Conservation (phyloP, 1,140 invertebrate genomes). For the Leucophenga varia region DNA sequence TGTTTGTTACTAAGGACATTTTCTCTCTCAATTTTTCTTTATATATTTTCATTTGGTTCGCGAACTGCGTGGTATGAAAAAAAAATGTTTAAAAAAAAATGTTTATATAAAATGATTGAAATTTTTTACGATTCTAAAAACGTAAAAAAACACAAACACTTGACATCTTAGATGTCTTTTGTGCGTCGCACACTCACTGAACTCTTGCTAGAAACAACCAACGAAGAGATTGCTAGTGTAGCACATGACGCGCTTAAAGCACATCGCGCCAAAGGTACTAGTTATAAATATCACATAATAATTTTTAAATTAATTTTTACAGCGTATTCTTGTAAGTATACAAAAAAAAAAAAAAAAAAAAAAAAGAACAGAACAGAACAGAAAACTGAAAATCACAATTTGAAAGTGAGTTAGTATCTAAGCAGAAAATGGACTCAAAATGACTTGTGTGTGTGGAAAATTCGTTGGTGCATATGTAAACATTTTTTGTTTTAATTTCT, state of each 20-base stretch:
- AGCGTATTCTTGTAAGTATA: constrained; percentile 8
- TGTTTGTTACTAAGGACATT: too few species aligned
- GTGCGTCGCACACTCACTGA: constrained; percentile 86
- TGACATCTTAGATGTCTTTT: constrained; percentile 74
- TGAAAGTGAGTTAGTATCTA: background rate
- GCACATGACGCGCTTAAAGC: constrained; percentile 67
- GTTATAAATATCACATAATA: constrained; percentile 18
- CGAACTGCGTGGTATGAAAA: too few species aligned
- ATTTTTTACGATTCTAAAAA: constrained; percentile 9
- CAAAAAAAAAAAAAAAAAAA: constrained; percentile 21
- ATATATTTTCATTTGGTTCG: too few species aligned
- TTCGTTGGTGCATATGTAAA: constrained; percentile 23
- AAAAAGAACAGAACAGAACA: constrained; percentile 23
- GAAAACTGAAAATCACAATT: constrained; percentile 28
- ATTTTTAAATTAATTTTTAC: constrained; percentile 15
- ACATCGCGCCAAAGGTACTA: constrained; percentile 52
- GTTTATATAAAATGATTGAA: too few species aligned
- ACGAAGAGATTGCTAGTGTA: constrained; percentile 79
- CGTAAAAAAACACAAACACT: too few species aligned
- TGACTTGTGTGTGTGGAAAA: background rate
- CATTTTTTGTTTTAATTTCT: constrained; percentile 24
- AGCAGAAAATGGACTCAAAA: background rate
- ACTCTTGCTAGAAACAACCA: constrained; percentile 90
- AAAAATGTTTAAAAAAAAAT: background rate
- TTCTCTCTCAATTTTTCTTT: too few species aligned